Evolutionary conservation across 2,113 vertebrate species (phyloP).

Genomic region (Onychostruthus taczanowskii): DNA sequence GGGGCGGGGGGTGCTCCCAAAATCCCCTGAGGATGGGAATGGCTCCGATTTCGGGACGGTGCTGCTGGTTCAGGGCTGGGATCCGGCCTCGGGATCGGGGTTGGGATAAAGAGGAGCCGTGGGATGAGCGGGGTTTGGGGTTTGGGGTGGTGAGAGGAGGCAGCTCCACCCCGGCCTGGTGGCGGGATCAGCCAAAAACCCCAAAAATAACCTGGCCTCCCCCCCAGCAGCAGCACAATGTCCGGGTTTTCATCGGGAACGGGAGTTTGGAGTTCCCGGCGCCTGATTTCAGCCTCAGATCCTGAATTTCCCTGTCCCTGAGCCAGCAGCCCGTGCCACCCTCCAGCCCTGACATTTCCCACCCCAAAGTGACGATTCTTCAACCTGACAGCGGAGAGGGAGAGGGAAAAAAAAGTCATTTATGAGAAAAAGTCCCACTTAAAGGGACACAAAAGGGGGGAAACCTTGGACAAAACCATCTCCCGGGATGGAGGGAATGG

Average conservation of each 20-base stretch:
- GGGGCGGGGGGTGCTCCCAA: background rate
- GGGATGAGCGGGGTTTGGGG: accelerated
- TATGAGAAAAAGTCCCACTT: background rate
- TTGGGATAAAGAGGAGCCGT: background rate
- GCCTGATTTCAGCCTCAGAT: accelerated
- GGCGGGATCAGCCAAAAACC: background rate
- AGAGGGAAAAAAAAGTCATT: background rate
- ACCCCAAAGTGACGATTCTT: background rate
- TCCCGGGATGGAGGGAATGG: background rate
- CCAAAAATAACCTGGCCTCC: accelerated
- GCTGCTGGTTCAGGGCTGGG: accelerated
- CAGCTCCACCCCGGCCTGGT: background rate
- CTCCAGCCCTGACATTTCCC: accelerated
- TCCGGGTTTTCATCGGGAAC: accelerated
- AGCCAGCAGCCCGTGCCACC: accelerated
- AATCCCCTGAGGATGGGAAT: accelerated
- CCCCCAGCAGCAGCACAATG: accelerated
- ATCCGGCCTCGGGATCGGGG: accelerated
- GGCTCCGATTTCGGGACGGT: accelerated
- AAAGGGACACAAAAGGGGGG: background rate
- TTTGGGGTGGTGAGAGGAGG: background rate
- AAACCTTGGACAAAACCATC: background rate
- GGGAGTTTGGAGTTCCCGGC: accelerated
- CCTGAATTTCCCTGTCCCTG: accelerated
- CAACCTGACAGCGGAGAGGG: background rate